Evolutionary conservation across 2,888 invertebrate species (phyloP).

Genomic region (Drosophila falleni): DNA sequence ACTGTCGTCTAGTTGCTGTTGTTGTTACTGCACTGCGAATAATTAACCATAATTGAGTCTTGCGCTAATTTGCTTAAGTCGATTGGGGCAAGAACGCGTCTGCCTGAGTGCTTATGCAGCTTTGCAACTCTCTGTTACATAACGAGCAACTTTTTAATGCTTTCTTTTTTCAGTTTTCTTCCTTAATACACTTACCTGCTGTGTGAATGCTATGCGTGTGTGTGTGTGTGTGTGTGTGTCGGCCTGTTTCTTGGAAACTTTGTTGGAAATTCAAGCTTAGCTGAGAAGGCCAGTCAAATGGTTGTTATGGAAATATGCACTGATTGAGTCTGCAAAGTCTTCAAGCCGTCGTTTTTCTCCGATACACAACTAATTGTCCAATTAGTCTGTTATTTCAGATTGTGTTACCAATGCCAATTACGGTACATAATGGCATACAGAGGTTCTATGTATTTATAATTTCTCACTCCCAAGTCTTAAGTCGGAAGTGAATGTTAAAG

Average conservation of each 20-base stretch:
- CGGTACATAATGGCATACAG: conserved; percentile 1
- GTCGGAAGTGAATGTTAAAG: not conserved
- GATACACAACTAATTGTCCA: conserved; percentile 49
- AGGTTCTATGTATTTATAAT: not conserved
- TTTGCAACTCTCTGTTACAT: conserved; percentile 24
- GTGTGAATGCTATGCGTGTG: conserved; percentile 2
- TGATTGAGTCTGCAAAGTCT: conserved; percentile 34
- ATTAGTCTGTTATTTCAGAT: conserved; percentile 55
- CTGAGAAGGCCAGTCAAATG: not conserved
- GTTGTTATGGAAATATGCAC: conserved; percentile 53
- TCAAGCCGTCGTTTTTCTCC: not conserved
- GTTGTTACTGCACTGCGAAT: conserved; percentile 33
- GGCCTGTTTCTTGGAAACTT: conserved; percentile 14
- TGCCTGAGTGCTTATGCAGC: conserved; percentile 36
- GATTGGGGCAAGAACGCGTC: conserved; percentile 17
- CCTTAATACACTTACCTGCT: conserved; percentile 1
- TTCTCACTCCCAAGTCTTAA: not conserved
- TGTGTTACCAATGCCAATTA: conserved; percentile 58
- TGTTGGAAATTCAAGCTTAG: conserved; percentile 5
- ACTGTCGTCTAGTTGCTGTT: not conserved
- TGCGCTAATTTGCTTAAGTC: conserved; percentile 67
- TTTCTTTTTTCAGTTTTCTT: conserved; percentile 1
- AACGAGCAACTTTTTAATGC: conserved; percentile 32
- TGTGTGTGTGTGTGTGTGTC: conserved; percentile 12
- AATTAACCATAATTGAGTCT: conserved; percentile 73